Evolutionary conservation across 1,140 invertebrate genomes (phyloP), one percentile per base, ranked within the genome.

Genomic region (Ceratina calcarata): DNA sequence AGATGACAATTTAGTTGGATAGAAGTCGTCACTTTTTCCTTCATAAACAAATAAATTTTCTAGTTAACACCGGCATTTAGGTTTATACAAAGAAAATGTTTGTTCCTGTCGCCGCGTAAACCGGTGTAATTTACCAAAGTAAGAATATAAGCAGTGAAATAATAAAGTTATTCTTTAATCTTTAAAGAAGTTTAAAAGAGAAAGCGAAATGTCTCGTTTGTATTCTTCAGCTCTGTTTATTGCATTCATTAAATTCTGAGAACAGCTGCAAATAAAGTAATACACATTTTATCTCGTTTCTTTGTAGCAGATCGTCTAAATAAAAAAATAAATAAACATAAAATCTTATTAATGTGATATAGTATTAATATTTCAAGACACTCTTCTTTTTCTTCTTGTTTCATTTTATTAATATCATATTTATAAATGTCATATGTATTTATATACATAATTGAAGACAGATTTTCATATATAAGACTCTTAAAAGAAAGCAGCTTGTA

Each of bases 221-320:
- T 24, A 6, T 20, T 32, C 27, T 32, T 32, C 27, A 32, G 27
- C 27, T 2, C 53, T 78, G 27, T 70, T 70, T 70, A 51, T 61
- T 12, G 68, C 20, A 7, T 55, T 62, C 68, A 71, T 78, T 78
- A 78, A 71, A 24, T 16, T 45, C 37, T 1, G 8, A 22, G 37
- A 76, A 68, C 32, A 68, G 51, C 55, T 60, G 37, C 6, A 32
- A 76, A 68, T 32, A 16, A 76, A 27, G 13, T 67, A 55, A 24
- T 24, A 12, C 16, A 27, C 32, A 20, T 22, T 32, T 32, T 32
- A 32, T 32, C 27, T 32, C 27, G 27, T 32, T 32, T 32, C 27
- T 32, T 32, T 32, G 27, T 32, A 32, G 4, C 27, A 4, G 27
- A 32, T 32, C 27, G 27, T 32, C 27, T 32, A 32, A 32, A n/a